Evolutionary conservation across 1,140 invertebrate species (phyloP), one percentile per base, ranked within the genome.

Genomic region (Microvelia longipes): DNA sequence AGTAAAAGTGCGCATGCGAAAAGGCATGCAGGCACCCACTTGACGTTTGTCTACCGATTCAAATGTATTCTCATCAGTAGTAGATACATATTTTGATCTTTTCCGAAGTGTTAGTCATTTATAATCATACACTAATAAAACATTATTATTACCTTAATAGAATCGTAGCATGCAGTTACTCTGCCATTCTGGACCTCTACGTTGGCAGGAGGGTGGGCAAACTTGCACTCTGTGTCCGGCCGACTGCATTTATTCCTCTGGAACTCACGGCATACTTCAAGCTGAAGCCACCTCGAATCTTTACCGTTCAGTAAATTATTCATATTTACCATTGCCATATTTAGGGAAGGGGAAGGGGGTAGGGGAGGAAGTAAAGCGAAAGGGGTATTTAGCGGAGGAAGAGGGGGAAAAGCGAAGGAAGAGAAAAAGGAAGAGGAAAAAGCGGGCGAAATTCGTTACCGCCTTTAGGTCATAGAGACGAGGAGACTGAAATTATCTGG

Each of bases 91-190:
- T n/a, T n/a, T n/a, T n/a, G n/a, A n/a, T n/a, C n/a, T n/a, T n/a
- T n/a, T n/a, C n/a, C n/a, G n/a, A n/a, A n/a, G n/a, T n/a, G n/a
- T n/a, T n/a, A n/a, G n/a, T n/a, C n/a, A n/a, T n/a, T n/a, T n/a
- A n/a, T n/a, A n/a, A n/a, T n/a, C n/a, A n/a, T n/a, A n/a, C n/a
- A n/a, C n/a, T n/a, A n/a, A n/a, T n/a, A n/a, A n/a, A n/a, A n/a
- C n/a, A n/a, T n/a, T n/a, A n/a, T n/a, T n/a, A n/a, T n/a, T 85
- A 99, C 98, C 95, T 99, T 99, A 82, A 99, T 99, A 82, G 94
- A 98, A 85, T 99, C 98, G 87, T 98, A 99, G 86, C 98, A 99
- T 75, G 98, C 97, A 73, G 96, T 98, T 77, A 99, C 98, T 77
- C 96, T 87, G 81, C 98, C 98, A 84, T 99, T 99, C 85, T 98